These are phyloP conservation scores for Cosmia trapezina DNA, from an alignment of 2,888 invertebrate genomes.

Conservation along the genomic window DNA sequence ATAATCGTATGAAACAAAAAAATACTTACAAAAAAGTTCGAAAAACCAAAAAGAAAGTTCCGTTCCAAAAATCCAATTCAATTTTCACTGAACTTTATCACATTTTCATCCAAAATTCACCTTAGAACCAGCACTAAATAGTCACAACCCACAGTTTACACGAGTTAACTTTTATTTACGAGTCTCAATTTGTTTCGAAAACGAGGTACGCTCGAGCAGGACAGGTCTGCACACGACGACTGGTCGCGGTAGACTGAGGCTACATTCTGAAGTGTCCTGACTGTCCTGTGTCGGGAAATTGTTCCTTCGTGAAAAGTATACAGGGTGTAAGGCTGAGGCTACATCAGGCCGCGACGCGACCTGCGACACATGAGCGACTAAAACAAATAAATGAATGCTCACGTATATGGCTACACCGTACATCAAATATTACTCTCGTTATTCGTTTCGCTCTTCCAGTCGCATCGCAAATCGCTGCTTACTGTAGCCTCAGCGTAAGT, in stretches of 20 bases:
- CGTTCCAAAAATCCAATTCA: conserved; percentile 43
- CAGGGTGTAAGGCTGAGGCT: too few relatives aligned
- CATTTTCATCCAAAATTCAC: conserved; percentile 32
- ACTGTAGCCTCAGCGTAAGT: too few relatives aligned
- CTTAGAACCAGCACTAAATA: conserved; percentile 1
- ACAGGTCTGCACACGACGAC: conserved; percentile 33
- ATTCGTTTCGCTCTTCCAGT: too few relatives aligned
- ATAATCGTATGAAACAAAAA: neutral
- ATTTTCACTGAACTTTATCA: conserved; percentile 28
- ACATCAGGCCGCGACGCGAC: too few relatives aligned
- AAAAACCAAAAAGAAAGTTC: conserved; percentile 8
- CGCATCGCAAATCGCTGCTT: too few relatives aligned
- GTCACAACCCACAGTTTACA: neutral
- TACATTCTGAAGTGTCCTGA: neutral
- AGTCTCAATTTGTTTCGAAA: conserved; percentile 10
- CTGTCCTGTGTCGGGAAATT: conserved; percentile 10
- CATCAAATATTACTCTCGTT: too few relatives aligned
- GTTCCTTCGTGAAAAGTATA: conserved; percentile 7
- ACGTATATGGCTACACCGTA: too few relatives aligned
- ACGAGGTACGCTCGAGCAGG: neutral
- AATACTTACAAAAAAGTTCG: conserved; percentile 47
- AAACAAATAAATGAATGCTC: too few relatives aligned
- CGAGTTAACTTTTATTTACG: conserved; percentile 21
- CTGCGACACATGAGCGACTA: too few relatives aligned
- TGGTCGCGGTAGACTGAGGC: conserved; percentile 34